A percentile compares a stretch with the other conserved stretches of the same genome.
Evolutionary conservation across 2,888 invertebrate genomes (phyloP).

Genomic region (Liopterus haemorrhoidalis): DNA sequence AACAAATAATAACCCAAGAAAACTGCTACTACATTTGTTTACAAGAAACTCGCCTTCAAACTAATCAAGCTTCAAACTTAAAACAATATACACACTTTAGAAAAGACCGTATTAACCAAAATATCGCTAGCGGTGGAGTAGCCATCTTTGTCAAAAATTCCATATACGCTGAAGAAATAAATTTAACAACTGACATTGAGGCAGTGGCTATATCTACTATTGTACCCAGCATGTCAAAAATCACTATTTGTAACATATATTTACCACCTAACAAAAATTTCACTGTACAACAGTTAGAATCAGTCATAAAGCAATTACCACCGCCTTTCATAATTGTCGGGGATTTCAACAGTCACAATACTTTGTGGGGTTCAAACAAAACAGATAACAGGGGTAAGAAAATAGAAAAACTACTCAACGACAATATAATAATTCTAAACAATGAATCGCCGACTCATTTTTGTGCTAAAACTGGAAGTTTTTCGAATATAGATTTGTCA

Average conservation of each 20-base stretch:
- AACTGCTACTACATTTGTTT: too few relatives aligned
- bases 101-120: too few relatives aligned
- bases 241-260: slow-evolving; percentile 23
- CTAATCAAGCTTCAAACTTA: too few relatives aligned
- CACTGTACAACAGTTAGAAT: slow-evolving; percentile 7
- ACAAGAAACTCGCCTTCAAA: too few relatives aligned
- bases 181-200: too few relatives aligned
- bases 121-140: too few relatives aligned
- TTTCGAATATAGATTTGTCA: slow-evolving; percentile 25
- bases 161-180: too few relatives aligned
- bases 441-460: slow-evolving; percentile 25
- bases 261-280: slow-evolving; percentile 19
- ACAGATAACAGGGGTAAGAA: slow-evolving; percentile 27
- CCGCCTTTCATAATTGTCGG: slow-evolving; percentile 31
- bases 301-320: slow-evolving; percentile 29
- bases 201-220: too few relatives aligned
- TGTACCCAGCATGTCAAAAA: too few relatives aligned
- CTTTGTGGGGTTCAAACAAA: slow-evolving; percentile 26
- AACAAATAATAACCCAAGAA: too few relatives aligned
- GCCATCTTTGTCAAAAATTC: too few relatives aligned
- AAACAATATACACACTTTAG: too few relatives aligned
- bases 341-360: slow-evolving; percentile 31
- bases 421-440: slow-evolving; percentile 21
- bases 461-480: slow-evolving; percentile 15
- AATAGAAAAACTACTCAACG: slow-evolving; percentile 25